phyloP scores from a whole-genome alignment of 2,113 vertebrate genomes.

The Prinia subflava region DNA sequence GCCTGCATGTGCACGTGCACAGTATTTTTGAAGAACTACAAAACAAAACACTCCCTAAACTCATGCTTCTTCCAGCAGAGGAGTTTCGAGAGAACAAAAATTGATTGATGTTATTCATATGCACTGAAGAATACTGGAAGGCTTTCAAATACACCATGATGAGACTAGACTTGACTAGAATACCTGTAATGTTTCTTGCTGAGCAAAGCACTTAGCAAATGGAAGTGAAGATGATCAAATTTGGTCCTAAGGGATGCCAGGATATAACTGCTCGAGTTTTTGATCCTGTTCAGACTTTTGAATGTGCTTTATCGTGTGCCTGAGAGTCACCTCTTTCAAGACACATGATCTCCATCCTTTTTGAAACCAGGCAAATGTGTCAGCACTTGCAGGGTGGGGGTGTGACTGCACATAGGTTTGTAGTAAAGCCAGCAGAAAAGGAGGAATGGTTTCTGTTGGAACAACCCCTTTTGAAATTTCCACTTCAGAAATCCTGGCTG shows the following conservation, averaged over 20 bases:
- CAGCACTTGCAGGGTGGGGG: neutral
- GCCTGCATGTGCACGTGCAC: neutral
- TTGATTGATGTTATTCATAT: slow-evolving; percentile 35
- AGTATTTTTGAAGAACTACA: neutral
- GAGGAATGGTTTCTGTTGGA: slow-evolving; percentile 1
- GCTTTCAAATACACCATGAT: neutral
- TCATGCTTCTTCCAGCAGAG: neutral
- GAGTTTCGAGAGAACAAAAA: neutral
- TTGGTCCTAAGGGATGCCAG: slow-evolving; percentile 19
- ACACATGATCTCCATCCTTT: neutral
- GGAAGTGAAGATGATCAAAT: slow-evolving; percentile 18
- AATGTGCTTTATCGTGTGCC: neutral
- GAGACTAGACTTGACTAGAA: slow-evolving; percentile 25
- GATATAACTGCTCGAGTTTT: neutral
- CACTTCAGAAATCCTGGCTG: neutral
- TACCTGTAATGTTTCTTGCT: slow-evolving; percentile 2
- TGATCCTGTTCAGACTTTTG: slow-evolving; percentile 4
- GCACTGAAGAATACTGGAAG: neutral
- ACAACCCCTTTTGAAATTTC: slow-evolving; percentile 18
- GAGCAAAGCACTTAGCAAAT: slow-evolving; percentile 23
- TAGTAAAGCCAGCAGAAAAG: slow-evolving; percentile 7
- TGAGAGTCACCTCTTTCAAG: slow-evolving; percentile 23
- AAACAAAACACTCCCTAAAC: neutral
- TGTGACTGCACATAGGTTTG: slow-evolving; percentile 1
- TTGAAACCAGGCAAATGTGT: neutral